These are phyloP conservation scores for Dioctria rufipes DNA, from an alignment of 2,888 invertebrate genomes.

Conservation along the genomic window DNA sequence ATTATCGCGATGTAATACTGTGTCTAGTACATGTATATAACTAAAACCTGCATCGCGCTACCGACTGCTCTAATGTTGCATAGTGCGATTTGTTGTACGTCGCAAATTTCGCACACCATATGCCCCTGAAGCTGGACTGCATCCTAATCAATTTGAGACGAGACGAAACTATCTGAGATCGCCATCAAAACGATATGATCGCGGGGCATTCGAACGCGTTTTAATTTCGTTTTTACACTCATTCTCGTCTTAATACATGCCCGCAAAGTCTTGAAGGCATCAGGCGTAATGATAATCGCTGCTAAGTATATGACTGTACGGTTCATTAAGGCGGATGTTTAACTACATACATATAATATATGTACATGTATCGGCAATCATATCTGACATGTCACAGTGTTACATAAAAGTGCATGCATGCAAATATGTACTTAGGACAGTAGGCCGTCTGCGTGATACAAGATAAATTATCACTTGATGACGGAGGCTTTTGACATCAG, in stretches of 20 bases:
- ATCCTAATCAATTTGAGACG: slow-evolving; percentile 43
- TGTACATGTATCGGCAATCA: background rate
- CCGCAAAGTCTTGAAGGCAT: background rate
- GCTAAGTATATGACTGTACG: background rate
- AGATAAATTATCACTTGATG: background rate
- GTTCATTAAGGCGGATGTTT: background rate
- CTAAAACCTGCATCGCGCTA: no score
- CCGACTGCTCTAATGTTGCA: no score
- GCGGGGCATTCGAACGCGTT: background rate
- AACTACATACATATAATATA: background rate
- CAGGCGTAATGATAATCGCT: background rate
- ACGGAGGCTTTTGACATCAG: slow-evolving; percentile 2
- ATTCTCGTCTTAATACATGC: no score
- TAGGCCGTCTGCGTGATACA: background rate
- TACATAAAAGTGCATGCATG: background rate
- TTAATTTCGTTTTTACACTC: no score
- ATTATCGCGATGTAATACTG: background rate
- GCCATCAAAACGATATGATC: slow-evolving; percentile 35
- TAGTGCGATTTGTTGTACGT: slow-evolving; percentile 16
- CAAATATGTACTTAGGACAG: background rate
- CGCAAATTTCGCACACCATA: background rate
- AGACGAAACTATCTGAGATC: slow-evolving; percentile 39
- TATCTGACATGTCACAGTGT: background rate
- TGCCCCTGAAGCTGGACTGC: background rate
- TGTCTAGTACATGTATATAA: background rate